Evolutionary conservation across 2,888 invertebrate species (phyloP), one percentile per base, ranked within the genome.

Genomic region (Pedicia rivosa): DNA sequence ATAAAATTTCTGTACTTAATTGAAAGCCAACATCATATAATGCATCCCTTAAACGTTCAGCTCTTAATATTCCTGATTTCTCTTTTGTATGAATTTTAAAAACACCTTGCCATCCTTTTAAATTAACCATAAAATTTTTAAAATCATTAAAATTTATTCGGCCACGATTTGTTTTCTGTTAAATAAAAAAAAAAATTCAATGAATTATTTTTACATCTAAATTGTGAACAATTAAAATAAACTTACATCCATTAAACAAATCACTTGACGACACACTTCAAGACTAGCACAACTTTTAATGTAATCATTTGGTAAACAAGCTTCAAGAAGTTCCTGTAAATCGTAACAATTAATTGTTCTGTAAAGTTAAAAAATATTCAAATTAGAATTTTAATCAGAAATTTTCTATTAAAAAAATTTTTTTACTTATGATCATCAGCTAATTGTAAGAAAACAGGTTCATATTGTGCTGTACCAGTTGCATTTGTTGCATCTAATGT

Each of bases 281-380:
- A 90, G 75, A 12, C 83, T 84, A 2, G 90, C 88, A 57, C 90
- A 90, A 48, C 90, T 90, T 54, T 90, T 91, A 46, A 91, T 88
- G 50, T 90, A 91, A 63, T 91, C 90, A 55, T 91, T 91, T 1
- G 90, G 91, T 39, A 91, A 66, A 57, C 90, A 90, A 2, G 83
- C 86, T 50, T 91, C 90, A 19, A 91, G 60, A 13, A 91, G 62
- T 54, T 91, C 91, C 57, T 90, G 88, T 5, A 91, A 65, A 55
- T 90, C 90, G 53, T 90, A 91, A 4, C 87, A 81, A 50, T 88
- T 87, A 17, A 91, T 83, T 0, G 88, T 84, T 50, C 78, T 69
- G 29, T 29, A 43, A 45, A 4, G 7, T 12, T n/a, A 16, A 33
- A 31, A 19, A 38, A 24, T 30, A 25, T 31, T 13, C n/a, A 37